Base-by-base conservation (phyloP, 2,888 invertebrate genomes). In the Drosophila helvetica region DNA sequence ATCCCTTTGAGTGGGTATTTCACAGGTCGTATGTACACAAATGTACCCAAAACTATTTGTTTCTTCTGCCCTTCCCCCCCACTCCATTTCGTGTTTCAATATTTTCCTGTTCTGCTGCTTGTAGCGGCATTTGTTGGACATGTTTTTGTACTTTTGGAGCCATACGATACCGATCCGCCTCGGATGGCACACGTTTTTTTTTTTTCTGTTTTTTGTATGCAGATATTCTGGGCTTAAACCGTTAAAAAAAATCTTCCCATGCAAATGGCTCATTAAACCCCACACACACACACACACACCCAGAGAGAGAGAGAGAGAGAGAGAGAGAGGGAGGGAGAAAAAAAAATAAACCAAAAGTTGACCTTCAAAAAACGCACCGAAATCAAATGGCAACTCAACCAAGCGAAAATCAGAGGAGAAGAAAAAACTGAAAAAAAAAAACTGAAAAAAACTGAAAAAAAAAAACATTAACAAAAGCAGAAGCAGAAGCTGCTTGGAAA, bases 351-450 rank as follows among this genome's bases (percentile, higher is more conserved):
- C 85, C 73, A 85, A 85, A 82, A 73, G 79, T 87, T 87, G 82
- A 82, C 82, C 88, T 82, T 82, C 82, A 82, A 87, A 57, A 81
- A 82, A 87, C 82, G 82, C 86, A 83, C 80, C 79, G 78, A 81
- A 83, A 83, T 84, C 81, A 74, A 87, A 74, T 64, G 77, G 73
- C 71, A 83, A 80, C 75, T 69, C 87, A 88, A 55, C 80, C 74
- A 84, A 88, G 83, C 83, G 85, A 70, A 88, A 88, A 88, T 78
- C 76, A 74, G 78, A 69, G 47, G 56, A n/a, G n/a, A n/a, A n/a
- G 30, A 30, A 10, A 10, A 2, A 30, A 30, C 1, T 8, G 30
- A 61, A 63, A 69, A 48, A 50, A 50, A 54, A 52, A 46, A 54
- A 59, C n/a, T n/a, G n/a, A n/a, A n/a, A n/a, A 56, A 15, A 50